Conservation (phyloP, 2,888 invertebrate genomes). For the Lasioglossum morio region DNA sequence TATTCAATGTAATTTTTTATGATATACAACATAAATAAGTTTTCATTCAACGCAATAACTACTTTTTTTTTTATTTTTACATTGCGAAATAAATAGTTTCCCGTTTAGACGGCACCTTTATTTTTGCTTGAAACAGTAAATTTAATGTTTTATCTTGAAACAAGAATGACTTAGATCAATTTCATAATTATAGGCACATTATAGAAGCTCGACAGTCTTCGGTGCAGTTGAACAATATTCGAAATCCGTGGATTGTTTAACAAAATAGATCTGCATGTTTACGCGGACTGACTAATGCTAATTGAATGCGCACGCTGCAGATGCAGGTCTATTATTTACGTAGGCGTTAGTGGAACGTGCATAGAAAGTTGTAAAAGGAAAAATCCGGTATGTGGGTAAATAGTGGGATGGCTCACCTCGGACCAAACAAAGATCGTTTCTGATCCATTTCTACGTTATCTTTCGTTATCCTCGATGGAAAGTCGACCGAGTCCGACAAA, state of each 20-base stretch:
- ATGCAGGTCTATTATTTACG: conserved; percentile 47
- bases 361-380: conserved; percentile 63
- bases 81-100: no score
- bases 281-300: conserved; percentile 60
- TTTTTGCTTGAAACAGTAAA: no score
- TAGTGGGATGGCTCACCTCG: conserved; percentile 20
- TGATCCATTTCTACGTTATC: neutral
- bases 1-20: no score
- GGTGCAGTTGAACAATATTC: neutral
- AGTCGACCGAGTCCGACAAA: neutral
- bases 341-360: conserved; percentile 67
- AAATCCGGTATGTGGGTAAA: conserved; percentile 35
- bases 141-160: no score
- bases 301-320: conserved; percentile 53
- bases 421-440: conserved; percentile 15
- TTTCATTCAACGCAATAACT: no score
- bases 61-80: no score
- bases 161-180: no score
- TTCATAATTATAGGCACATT: no score
- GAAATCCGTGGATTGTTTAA: neutral
- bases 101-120: no score
- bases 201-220: neutral
- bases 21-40: no score
- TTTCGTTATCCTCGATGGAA: neutral
- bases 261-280: neutral